Evolutionary conservation across 2,113 vertebrate genomes (phyloP).

Genomic region (Pardalotus punctatus): DNA sequence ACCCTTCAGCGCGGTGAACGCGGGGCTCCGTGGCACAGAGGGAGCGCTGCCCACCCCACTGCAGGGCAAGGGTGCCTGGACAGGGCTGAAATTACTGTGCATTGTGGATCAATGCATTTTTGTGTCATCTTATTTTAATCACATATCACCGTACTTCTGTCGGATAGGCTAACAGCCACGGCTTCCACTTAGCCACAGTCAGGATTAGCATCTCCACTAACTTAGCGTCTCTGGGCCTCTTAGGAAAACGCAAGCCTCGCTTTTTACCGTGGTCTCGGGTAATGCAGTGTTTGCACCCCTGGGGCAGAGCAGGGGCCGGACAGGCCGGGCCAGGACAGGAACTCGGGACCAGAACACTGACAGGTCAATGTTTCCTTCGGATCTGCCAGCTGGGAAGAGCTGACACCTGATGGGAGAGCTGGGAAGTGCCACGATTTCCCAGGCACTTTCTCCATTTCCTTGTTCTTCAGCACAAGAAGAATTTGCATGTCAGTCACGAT

Average conservation of each 20-base stretch:
- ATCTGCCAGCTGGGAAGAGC: background rate
- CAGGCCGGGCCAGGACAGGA: background rate
- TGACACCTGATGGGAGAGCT: background rate
- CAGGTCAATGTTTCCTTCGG: fast-evolving
- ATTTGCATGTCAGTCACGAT: fast-evolving
- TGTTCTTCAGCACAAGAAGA: background rate
- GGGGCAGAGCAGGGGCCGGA: background rate
- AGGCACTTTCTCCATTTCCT: background rate
- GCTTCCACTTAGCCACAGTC: background rate
- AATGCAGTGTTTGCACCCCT: background rate
- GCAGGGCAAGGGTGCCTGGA: background rate
- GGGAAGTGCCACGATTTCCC: background rate
- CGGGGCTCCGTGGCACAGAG: background rate
- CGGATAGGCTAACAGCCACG: background rate
- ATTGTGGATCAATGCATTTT: background rate
- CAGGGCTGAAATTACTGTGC: background rate
- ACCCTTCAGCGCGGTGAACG: fast-evolving
- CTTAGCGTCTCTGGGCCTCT: fast-evolving
- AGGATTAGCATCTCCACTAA: background rate
- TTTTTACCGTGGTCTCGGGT: background rate
- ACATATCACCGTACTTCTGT: fast-evolving
- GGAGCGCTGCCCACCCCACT: fast-evolving
- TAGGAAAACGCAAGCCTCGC: fast-evolving
- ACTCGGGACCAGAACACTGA: fast-evolving
- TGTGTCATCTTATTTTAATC: background rate